phyloP scores from a whole-genome alignment of 30 jellyfish, hydroid and myxozoan genomes.

The Cassiopea xamachana region DNA sequence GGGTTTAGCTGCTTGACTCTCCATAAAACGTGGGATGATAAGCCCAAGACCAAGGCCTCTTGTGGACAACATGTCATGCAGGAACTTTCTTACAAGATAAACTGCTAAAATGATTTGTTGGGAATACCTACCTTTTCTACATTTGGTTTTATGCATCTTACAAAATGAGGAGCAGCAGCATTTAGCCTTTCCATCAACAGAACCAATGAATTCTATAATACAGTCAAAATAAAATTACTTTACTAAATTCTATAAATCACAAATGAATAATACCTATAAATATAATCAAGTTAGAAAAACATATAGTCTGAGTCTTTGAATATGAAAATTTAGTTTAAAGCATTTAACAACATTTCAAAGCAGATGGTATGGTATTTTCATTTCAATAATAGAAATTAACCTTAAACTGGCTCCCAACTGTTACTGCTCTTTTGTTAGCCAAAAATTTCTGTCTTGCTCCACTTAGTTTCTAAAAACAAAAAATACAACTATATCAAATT shows the following conservation, averaged over 20 bases:
- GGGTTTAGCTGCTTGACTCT: no score
- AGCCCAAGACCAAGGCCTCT: no score
- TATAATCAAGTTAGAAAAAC: no score
- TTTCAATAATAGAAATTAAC: not conserved
- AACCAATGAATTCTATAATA: constrained; percentile 63
- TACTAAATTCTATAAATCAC: not conserved
- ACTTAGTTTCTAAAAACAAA: constrained; percentile 33
- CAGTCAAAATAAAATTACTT: not conserved
- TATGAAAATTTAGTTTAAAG: no score
- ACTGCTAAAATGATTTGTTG: no score
- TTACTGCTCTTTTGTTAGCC: constrained; percentile 69
- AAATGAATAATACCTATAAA: no score
- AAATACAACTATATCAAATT: not conserved
- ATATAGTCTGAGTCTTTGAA: no score
- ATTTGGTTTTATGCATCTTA: constrained; percentile 70
- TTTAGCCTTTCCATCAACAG: constrained; percentile 59
- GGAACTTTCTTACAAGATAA: no score
- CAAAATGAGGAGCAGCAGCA: constrained; percentile 79
- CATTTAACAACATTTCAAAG: no score
- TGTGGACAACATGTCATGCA: no score
- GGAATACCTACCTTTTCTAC: constrained; percentile 35
- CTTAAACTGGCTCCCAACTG: constrained; percentile 75
- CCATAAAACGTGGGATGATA: no score
- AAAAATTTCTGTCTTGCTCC: constrained; percentile 62
- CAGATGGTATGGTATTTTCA: not conserved